Evolutionary conservation across 2,113 vertebrate species (phyloP).

Genomic region (Microcebus lehilahytsara): DNA sequence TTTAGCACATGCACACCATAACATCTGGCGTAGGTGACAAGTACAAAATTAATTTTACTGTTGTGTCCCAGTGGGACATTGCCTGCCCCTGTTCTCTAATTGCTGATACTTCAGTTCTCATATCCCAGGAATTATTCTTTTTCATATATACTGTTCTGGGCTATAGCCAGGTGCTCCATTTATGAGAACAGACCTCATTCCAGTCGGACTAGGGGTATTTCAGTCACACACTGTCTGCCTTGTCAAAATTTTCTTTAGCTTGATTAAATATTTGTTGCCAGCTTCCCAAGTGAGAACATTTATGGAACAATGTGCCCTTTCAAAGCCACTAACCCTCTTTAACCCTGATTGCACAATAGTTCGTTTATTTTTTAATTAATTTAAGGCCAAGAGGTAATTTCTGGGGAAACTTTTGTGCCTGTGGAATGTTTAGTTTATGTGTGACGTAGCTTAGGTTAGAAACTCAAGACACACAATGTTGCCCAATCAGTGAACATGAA

Average conservation of each 20-base stretch:
- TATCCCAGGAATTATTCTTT: neutral
- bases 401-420: neutral
- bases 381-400: conserved; percentile 11
- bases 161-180: neutral
- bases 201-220: neutral
- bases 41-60: neutral
- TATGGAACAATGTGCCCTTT: conserved; percentile 27
- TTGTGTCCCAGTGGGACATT: neutral
- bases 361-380: conserved; percentile 9
- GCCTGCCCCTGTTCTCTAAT: neutral
- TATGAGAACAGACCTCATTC: neutral
- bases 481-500: neutral
- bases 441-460: neutral
- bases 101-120: neutral
- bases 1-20: neutral
- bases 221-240: neutral
- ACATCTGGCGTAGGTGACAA: neutral
- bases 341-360: neutral
- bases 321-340: conserved; percentile 6
- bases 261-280: conserved; percentile 46
- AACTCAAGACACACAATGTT: neutral
- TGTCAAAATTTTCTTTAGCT: neutral
- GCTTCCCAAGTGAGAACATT: conserved; percentile 25
- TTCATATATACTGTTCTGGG: neutral
- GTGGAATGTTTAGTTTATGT: neutral